Evolutionary conservation across 1,140 invertebrate genomes (phyloP).

Genomic region (Pseudomyrmex cubaensis): DNA sequence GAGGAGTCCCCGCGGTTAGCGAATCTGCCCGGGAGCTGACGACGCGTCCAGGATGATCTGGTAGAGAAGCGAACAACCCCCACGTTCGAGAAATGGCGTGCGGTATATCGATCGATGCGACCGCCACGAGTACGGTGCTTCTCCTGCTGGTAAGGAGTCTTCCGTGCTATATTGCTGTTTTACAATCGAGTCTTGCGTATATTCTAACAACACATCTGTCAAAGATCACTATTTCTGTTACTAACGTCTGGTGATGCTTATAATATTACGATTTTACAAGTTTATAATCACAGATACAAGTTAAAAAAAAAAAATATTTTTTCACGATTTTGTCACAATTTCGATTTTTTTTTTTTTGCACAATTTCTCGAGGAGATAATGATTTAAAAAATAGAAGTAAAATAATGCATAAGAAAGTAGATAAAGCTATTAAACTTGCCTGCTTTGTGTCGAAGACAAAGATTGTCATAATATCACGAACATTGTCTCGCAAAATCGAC

Average conservation of each 20-base stretch:
- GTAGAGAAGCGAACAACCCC: conserved; percentile 71
- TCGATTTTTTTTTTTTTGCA: too few relatives aligned
- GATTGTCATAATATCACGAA: neutral
- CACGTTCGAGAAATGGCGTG: conserved; percentile 80
- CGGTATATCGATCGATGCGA: conserved; percentile 79
- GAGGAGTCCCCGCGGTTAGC: conserved; percentile 25
- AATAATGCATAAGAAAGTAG: neutral
- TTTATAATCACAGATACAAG: too few relatives aligned
- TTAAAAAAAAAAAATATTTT: too few relatives aligned
- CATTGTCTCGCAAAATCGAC: conserved; percentile 33
- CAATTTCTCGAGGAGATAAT: too few relatives aligned
- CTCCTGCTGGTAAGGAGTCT: conserved; percentile 81
- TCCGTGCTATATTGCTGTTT: neutral
- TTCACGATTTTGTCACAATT: too few relatives aligned
- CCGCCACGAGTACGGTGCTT: conserved; percentile 81
- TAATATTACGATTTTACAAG: neutral
- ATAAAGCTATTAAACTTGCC: neutral
- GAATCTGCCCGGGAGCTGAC: conserved; percentile 15
- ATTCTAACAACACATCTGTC: too few relatives aligned
- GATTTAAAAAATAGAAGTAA: neutral
- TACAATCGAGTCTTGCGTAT: neutral
- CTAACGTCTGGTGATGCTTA: neutral
- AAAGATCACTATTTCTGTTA: neutral
- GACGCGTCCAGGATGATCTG: conserved; percentile 78
- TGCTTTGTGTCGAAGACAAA: neutral